Conservation (phyloP, 2,888 invertebrate genomes). For the Pterostichus niger region DNA sequence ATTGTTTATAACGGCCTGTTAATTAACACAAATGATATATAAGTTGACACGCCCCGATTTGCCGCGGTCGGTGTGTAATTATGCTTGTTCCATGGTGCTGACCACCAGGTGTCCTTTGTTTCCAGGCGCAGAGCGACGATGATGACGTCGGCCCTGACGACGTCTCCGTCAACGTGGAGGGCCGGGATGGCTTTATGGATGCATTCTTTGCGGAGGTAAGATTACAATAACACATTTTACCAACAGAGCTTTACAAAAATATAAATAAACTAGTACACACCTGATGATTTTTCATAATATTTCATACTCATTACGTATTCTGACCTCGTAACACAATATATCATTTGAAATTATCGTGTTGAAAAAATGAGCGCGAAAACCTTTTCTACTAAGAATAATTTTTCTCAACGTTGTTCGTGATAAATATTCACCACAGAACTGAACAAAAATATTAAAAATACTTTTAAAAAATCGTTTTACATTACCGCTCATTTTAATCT, state of each 20-base stretch:
- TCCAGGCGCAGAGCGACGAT: constrained; percentile 97
- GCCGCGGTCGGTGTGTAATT: constrained; percentile 55
- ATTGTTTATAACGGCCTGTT: constrained; percentile 7
- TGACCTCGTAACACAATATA: constrained; percentile 44
- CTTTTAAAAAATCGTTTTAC: constrained; percentile 1
- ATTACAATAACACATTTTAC: constrained; percentile 64
- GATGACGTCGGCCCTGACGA: constrained; percentile 97
- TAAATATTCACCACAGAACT: neutral
- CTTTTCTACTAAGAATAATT: no score
- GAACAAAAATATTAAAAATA: no score
- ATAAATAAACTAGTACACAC: constrained; percentile 17
- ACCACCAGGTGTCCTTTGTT: constrained; percentile 70
- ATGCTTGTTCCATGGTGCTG: constrained; percentile 42
- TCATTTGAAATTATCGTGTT: constrained; percentile 1
- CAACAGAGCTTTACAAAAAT: neutral
- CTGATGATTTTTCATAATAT: constrained; percentile 43
- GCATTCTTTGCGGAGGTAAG: constrained; percentile 99
- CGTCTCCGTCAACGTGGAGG: constrained; percentile 97
- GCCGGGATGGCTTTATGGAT: constrained; percentile 97
- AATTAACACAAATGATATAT: constrained; percentile 52
- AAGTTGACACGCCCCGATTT: constrained; percentile 65
- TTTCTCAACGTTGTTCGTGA: neutral
- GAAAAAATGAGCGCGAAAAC: constrained; percentile 21
- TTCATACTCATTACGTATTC: constrained; percentile 29
- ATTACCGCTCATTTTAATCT: constrained; percentile 35